Evolutionary conservation across 2,797 vertebrate genomes (phyloP).

Genomic region (Sebastes alutus): DNA sequence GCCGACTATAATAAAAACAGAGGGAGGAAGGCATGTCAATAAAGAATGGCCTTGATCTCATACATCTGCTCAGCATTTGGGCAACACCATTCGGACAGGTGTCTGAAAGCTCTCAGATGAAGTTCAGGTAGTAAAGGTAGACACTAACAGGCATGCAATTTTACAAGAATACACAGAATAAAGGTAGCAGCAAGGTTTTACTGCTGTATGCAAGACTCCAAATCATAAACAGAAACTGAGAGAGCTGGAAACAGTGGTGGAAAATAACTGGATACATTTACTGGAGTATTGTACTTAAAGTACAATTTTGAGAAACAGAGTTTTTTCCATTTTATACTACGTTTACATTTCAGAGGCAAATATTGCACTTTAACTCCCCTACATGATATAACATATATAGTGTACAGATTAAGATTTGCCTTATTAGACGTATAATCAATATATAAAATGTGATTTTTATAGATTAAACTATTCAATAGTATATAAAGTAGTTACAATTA

Average conservation of each 20-base stretch:
- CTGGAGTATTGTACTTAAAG: neutral
- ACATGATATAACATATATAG: neutral
- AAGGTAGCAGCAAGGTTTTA: neutral
- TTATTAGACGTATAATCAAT: neutral
- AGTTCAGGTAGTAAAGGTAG: constrained; percentile 16
- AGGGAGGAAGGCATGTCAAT: constrained; percentile 54
- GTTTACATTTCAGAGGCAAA: neutral
- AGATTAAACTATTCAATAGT: neutral
- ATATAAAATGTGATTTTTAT: neutral
- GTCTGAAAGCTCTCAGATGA: constrained; percentile 30
- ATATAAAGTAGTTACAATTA: neutral
- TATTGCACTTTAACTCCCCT: neutral
- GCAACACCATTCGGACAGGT: constrained; percentile 45
- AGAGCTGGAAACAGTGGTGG: neutral
- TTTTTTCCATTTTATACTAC: neutral
- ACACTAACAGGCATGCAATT: neutral
- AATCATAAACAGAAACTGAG: neutral
- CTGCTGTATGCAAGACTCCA: neutral
- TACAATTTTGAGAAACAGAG: neutral
- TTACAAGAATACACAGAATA: neutral
- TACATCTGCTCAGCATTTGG: constrained; percentile 51
- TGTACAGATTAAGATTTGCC: too few species aligned
- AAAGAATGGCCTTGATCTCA: constrained; percentile 64
- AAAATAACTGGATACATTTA: neutral
- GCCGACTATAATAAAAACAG: constrained; percentile 45